Percentiles rank a stretch among this genome's conserved stretches.
Evolutionary conservation across 2,113 vertebrate species (phyloP).

Genomic region (Tetraodon nigroviridis): DNA sequence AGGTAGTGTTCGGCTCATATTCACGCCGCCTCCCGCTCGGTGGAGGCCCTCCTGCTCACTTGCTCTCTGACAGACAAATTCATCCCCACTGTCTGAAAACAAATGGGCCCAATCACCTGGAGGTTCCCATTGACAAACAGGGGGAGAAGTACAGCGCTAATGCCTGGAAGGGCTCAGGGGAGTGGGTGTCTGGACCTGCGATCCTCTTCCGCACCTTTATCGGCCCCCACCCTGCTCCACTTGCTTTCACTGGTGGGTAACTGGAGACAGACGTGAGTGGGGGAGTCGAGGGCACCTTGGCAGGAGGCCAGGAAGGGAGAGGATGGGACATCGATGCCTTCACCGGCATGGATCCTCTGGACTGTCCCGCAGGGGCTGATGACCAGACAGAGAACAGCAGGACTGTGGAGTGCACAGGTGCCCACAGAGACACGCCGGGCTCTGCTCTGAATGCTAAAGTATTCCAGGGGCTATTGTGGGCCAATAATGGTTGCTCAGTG

Average conservation of each 20-base stretch:
- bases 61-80: conserved; percentile 69
- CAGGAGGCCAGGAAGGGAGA: conserved; percentile 44
- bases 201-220: conserved; percentile 68
- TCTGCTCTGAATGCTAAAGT: conserved; percentile 14
- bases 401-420: conserved; percentile 44
- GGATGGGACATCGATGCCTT: conserved; percentile 58
- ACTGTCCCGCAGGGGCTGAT: conserved; percentile 63
- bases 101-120: conserved; percentile 69
- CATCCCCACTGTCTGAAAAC: conserved; percentile 71
- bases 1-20: conserved; percentile 69
- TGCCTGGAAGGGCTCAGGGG: conserved; percentile 69
- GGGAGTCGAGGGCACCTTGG: conserved; percentile 63
- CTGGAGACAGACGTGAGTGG: conserved; percentile 61
- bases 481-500: conserved; percentile 25
- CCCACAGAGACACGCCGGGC: conserved; percentile 54
- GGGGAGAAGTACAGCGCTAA: conserved; percentile 68
- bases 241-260: conserved; percentile 71
- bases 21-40: conserved; percentile 47
- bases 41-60: conserved; percentile 66
- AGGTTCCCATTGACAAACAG: conserved; percentile 68
- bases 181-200: conserved; percentile 71
- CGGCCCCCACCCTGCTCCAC: conserved; percentile 44
- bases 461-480: conserved; percentile 45
- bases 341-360: conserved; percentile 60
- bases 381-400: conserved; percentile 57